A percentile compares a stretch with the other conserved stretches of the same genome.
Conservation (phyloP, 2,888 invertebrate genomes). For the Sesia bembeciformis region DNA sequence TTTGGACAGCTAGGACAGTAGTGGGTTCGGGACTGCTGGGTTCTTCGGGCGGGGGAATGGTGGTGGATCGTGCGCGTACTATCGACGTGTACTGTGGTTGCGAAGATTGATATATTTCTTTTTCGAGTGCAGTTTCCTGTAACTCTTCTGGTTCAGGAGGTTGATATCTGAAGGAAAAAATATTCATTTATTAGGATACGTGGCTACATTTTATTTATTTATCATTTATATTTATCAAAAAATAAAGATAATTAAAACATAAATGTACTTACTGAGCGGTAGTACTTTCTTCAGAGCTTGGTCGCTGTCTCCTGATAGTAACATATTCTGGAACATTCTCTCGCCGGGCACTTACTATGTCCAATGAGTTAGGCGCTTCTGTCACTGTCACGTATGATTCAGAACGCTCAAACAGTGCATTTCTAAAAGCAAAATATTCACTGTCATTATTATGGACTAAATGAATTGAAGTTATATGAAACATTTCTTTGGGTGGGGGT, state of each 20-base stretch:
- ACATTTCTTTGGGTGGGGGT: not conserved
- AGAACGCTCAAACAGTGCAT: constrained; percentile 55
- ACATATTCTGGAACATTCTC: constrained; percentile 77
- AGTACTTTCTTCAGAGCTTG: constrained; percentile 60
- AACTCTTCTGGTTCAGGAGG: constrained; percentile 36
- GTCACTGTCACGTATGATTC: constrained; percentile 42
- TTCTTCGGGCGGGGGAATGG: constrained; percentile 28
- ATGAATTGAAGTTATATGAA: not conserved
- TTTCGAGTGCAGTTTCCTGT: constrained; percentile 50
- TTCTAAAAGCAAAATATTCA: constrained; percentile 28
- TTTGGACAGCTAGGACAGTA: constrained; percentile 58
- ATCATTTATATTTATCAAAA: too few relatives aligned
- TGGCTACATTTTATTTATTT: too few relatives aligned
- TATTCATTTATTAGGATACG: too few relatives aligned
- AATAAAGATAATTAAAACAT: too few relatives aligned
- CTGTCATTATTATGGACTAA: too few relatives aligned
- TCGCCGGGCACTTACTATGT: constrained; percentile 36
- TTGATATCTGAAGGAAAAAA: constrained; percentile 25
- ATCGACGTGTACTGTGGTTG: constrained; percentile 61
- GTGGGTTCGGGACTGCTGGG: constrained; percentile 42
- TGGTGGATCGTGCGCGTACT: constrained; percentile 45
- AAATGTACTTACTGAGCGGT: constrained; percentile 55
- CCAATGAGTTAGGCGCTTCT: constrained; percentile 34
- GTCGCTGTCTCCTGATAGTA: constrained; percentile 77
- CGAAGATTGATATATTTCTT: constrained; percentile 43